Conservation (phyloP, 2,797 vertebrate genomes). For the Otolemur crassicaudatus region DNA sequence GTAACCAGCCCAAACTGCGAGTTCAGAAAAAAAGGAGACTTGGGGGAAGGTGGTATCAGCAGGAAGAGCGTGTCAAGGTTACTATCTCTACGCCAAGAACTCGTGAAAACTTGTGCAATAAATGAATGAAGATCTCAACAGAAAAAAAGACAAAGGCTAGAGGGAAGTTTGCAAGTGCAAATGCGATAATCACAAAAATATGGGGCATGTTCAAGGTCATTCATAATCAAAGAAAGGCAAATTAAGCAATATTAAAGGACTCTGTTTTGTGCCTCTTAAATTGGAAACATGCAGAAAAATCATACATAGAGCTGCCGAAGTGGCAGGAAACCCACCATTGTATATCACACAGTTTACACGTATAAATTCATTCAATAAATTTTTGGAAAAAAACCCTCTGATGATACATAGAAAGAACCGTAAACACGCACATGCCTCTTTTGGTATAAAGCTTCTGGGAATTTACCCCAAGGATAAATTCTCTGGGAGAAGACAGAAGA, state of each 20-base stretch:
- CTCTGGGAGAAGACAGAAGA: neutral
- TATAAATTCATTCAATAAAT: neutral
- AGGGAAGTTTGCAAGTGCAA: neutral
- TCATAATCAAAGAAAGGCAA: neutral
- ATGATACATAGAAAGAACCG: neutral
- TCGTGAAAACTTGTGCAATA: neutral
- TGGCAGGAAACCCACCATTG: neutral
- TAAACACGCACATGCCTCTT: neutral
- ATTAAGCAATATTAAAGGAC: neutral
- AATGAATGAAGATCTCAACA: neutral
- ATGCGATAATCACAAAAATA: neutral
- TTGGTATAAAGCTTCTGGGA: conserved; percentile 27
- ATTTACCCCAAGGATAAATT: neutral
- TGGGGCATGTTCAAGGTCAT: neutral
- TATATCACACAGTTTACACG: neutral
- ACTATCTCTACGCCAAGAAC: neutral
- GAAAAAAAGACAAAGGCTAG: neutral
- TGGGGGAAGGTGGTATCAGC: too few relatives aligned
- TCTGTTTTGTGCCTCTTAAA: neutral
- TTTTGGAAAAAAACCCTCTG: neutral
- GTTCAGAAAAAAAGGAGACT: neutral
- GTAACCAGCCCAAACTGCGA: neutral
- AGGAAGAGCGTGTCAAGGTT: neutral
- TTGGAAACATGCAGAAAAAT: neutral
- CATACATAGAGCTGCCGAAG: neutral